These are phyloP conservation scores for Cladopsammia gracilis DNA, from an alignment of 64 coral and sea anemone species.

Conservation along the genomic window DNA sequence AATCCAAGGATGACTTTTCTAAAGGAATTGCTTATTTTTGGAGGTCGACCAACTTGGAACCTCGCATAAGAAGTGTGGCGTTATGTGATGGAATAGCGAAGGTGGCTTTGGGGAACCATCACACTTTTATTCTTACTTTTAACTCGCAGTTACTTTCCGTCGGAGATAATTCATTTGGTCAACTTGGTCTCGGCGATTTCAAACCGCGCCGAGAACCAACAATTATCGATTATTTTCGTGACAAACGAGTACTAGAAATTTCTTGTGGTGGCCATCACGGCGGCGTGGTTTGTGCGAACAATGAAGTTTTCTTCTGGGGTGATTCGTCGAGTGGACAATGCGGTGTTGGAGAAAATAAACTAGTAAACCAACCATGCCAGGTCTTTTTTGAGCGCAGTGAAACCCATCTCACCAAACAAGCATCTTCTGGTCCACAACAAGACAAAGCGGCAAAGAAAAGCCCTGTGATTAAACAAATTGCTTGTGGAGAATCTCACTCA, in stretches of 20 bases:
- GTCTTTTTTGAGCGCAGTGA: conserved; percentile 57
- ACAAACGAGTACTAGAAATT: conserved; percentile 78
- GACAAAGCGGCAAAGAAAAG: neutral
- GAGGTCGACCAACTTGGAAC: conserved; percentile 68
- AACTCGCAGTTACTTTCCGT: conserved; percentile 52
- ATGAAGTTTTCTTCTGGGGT: conserved; percentile 85
- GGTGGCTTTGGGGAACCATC: conserved; percentile 67
- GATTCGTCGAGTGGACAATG: conserved; percentile 94
- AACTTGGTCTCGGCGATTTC: conserved; percentile 84
- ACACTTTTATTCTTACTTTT: conserved; percentile 70
- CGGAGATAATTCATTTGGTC: conserved; percentile 74
- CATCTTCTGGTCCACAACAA: neutral
- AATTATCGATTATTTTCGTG: conserved; percentile 65
- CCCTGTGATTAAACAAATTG: conserved; percentile 64
- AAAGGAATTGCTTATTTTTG: conserved; percentile 83
- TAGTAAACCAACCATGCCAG: conserved; percentile 47
- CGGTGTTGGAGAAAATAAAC: conserved; percentile 75
- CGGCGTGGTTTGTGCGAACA: conserved; percentile 74
- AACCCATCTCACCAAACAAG: neutral
- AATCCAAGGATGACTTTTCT: conserved; percentile 12
- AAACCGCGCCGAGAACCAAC: conserved; percentile 59
- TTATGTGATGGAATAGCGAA: conserved; percentile 67
- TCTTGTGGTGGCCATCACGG: conserved; percentile 78
- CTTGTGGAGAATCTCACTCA: conserved; percentile 89
- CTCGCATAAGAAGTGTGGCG: conserved; percentile 40